Evolutionary conservation across 2,797 vertebrate genomes (phyloP), one percentile per base, ranked within the genome.

Genomic region (Poecilia gillii): DNA sequence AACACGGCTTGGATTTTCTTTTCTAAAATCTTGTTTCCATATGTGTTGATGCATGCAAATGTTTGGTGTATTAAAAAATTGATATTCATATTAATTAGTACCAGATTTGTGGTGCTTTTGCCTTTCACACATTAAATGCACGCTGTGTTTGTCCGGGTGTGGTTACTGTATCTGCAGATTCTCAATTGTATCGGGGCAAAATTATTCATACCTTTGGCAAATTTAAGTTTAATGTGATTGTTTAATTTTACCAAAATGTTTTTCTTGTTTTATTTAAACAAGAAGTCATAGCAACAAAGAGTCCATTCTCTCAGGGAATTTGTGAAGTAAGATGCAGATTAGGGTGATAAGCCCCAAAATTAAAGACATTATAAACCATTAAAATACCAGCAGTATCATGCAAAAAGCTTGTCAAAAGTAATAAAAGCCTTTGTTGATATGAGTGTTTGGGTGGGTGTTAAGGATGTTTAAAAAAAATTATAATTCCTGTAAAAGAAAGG

Each of bases 1-100:
- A 64, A 79, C 45, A 41, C 33, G 57, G 72, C 39, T 84, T 72
- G 47, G 25, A 75, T 78, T 72, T 57, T 1, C 1, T 0, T 51
- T 25, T 45, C n/a, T 73, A 66, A 66, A 66, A 25, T 3, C 6
- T 39, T 23, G 16, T 25, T 39, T 66, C 64, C 36, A 23, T 41
- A 23, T 12, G 4, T 72, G 68, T 9, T 41, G 64, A 7, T 33
- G 0, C 3, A 0, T 43, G 36, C 3, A 23, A 43, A 57, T 43
- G 36, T 20, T 33, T 49, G 62, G 62, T 33, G 28, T 18, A 64
- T 64, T 36, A 36, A 31, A 31, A 62, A 33, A 64, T 7, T 13
- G 8, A 23, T 39, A 41, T 39, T 66, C 36, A 66, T 11, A 66
- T 12, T 8, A 31, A 64, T 18, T 47, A 14, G 46, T 16, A 14